These are phyloP conservation scores for Synanceia verrucosa DNA, from an alignment of 2,797 vertebrate genomes.

Conservation along the genomic window DNA sequence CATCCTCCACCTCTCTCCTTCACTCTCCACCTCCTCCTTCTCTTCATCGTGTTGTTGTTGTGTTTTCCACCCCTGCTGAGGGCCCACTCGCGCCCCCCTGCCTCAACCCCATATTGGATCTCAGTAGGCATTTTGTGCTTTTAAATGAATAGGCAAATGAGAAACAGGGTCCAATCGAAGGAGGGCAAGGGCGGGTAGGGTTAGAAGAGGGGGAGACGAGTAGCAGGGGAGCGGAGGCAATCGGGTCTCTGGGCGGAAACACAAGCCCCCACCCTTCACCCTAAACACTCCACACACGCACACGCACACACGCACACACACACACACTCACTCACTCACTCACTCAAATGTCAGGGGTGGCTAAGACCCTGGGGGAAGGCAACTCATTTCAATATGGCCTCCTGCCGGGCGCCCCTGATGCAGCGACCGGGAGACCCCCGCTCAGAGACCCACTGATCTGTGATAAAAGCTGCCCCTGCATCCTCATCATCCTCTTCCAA, in stretches of 20 bases:
- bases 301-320: slow-evolving; percentile 42
- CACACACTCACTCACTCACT: slow-evolving; percentile 36
- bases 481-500: slow-evolving; percentile 73
- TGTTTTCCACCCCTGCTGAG: slow-evolving; percentile 80
- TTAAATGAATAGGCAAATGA: slow-evolving; percentile 89
- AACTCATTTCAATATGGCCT: slow-evolving; percentile 81
- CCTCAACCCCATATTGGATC: slow-evolving; percentile 87
- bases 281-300: slow-evolving; percentile 59
- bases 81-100: slow-evolving; percentile 79
- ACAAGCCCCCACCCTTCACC: slow-evolving; percentile 68
- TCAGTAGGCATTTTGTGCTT: slow-evolving; percentile 86
- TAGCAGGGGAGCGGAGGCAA: slow-evolving; percentile 78
- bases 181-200: slow-evolving; percentile 52
- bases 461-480: slow-evolving; percentile 80
- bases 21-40: slow-evolving; percentile 56
- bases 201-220: slow-evolving; percentile 63
- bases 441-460: slow-evolving; percentile 79
- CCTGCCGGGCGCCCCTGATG: slow-evolving; percentile 75
- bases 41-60: slow-evolving; percentile 74
- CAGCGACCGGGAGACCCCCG: slow-evolving; percentile 73
- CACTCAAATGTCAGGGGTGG: slow-evolving; percentile 78
- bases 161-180: slow-evolving; percentile 73
- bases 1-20: slow-evolving; percentile 62
- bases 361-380: slow-evolving; percentile 74
- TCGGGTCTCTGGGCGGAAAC: slow-evolving; percentile 79